phyloP scores from a whole-genome alignment of 2,113 vertebrate species.

The Podiceps cristatus region DNA sequence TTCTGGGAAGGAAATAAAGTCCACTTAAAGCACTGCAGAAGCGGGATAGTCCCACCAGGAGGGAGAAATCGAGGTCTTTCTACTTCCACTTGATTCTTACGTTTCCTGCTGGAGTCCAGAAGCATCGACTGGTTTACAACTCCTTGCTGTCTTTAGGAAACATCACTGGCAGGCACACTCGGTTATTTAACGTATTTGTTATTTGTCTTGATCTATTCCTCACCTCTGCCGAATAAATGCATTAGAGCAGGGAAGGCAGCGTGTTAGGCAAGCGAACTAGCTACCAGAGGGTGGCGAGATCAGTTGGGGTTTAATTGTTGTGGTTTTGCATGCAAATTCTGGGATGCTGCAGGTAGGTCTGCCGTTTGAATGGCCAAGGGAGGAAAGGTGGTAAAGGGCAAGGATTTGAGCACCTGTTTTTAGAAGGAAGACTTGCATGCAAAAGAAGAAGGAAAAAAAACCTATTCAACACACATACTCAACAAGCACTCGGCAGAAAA shows the following conservation, averaged over 20 bases:
- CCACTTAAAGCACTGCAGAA: background rate
- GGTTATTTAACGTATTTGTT: background rate
- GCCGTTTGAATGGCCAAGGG: background rate
- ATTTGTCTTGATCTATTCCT: background rate
- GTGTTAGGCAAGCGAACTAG: accelerated
- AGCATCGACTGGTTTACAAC: background rate
- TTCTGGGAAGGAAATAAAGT: background rate
- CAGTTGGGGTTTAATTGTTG: background rate
- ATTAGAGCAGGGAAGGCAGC: too few relatives aligned
- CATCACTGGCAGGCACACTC: background rate
- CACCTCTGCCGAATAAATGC: background rate
- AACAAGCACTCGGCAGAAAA: background rate
- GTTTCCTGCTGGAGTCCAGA: background rate
- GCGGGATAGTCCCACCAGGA: background rate
- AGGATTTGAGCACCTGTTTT: background rate
- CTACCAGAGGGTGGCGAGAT: background rate
- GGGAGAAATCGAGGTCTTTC: background rate
- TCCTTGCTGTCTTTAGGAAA: background rate
- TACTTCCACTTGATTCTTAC: background rate
- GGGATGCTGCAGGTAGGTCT: background rate
- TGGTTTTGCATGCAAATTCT: background rate
- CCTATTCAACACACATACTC: too few relatives aligned
- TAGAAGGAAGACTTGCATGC: background rate
- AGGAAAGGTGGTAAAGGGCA: background rate
- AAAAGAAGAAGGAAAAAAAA: background rate